Evolutionary conservation across 35 echinoderm and acorn worm species (phyloP), one percentile per base, ranked within the genome.

Genomic region (Ophiothrix spiculata): DNA sequence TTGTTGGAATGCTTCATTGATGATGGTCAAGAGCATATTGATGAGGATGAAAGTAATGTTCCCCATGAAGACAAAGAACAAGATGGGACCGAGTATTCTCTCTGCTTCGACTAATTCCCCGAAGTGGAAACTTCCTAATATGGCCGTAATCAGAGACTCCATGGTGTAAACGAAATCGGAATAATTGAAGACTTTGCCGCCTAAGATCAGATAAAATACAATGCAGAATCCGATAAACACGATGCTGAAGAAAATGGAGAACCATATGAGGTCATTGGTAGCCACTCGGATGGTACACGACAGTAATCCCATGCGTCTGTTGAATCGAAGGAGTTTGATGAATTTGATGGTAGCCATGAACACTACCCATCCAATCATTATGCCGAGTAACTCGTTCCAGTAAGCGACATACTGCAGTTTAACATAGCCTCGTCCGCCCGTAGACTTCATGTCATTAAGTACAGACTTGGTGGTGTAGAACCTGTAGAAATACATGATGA

Each of bases 1-100:
- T 37, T 64, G 15, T 56, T 82, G 54, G 88, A 97, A 97, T 1
- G 91, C 88, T 36, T 97, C 95, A 34, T 91, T 93, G 64, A 97
- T 81, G 86, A 97, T 97, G 38, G 95, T 97, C 34, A 93, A 86
- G 69, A 97, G 93, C 95, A 97, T 97, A 79, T 97, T 97, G 85
- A 97, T 85, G 21, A 97, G 88, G 76, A 97, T 93, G 78, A 93
- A 97, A 11, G 91, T 90, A 36, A 93, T 91, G 40, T 74, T 85
- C 15, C 49, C 63, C 88, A 97, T 93, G 85, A 91, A 97, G 80
- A 90, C 76, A 54, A 97, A 97, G 85, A 97, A 93, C 63, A 93
- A 75, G 28, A 91, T 80, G 4, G 95, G 88, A 25, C 91, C 95
- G 0, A 97, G 76, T 4, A 78, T 41, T 0, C 87, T 64, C 19